phyloP scores from a whole-genome alignment of 2,888 invertebrate species.

The Muscina levida region DNA sequence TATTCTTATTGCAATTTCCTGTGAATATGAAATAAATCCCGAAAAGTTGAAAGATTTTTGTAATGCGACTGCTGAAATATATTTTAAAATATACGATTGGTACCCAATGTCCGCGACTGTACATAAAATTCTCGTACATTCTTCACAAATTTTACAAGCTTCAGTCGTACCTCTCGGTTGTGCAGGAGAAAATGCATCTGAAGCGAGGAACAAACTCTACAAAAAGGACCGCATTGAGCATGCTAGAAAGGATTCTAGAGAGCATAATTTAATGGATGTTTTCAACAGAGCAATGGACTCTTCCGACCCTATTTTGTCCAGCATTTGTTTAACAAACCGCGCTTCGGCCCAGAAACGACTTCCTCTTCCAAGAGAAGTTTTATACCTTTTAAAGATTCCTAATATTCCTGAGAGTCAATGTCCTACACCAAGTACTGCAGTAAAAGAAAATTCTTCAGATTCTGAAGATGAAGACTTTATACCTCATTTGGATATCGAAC shows the following conservation, averaged over 20 bases:
- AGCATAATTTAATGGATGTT: constrained; percentile 29
- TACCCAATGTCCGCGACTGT: constrained; percentile 38
- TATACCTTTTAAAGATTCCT: too few relatives aligned
- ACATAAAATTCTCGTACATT: constrained; percentile 44
- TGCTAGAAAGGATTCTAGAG: constrained; percentile 49
- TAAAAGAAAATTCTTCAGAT: too few relatives aligned
- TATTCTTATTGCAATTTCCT: neutral
- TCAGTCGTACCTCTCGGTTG: constrained; percentile 34
- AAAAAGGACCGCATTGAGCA: constrained; percentile 41
- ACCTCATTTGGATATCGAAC: too few relatives aligned
- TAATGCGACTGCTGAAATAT: constrained; percentile 6
- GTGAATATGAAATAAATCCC: constrained; percentile 28
- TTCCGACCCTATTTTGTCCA: constrained; percentile 18
- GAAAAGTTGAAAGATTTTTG: constrained; percentile 29
- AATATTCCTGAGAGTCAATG: too few relatives aligned
- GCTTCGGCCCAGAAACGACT: neutral
- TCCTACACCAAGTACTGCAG: too few relatives aligned
- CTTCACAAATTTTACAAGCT: constrained; percentile 42
- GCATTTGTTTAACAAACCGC: neutral
- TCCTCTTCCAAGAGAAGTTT: neutral
- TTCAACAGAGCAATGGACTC: constrained; percentile 4
- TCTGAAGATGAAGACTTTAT: neutral
- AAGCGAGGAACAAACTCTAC: constrained; percentile 23
- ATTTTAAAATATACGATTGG: too few relatives aligned
- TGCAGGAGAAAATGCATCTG: constrained; percentile 40